Evolutionary conservation across 1,140 invertebrate species (phyloP), one percentile per base, ranked within the genome.

Genomic region (Fopius arisanus): DNA sequence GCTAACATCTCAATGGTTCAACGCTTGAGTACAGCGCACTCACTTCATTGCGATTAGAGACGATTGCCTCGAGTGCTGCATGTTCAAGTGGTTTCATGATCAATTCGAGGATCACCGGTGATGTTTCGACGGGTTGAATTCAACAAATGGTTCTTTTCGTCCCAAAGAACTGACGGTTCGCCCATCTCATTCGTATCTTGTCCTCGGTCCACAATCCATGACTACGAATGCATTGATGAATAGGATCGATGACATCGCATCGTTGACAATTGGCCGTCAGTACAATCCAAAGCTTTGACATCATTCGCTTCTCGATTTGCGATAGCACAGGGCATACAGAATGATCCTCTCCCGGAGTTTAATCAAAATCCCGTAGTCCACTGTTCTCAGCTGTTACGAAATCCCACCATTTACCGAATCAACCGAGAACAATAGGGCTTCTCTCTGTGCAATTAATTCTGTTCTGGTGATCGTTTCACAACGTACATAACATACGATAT

Each of bases 1-100:
- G 82, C 81, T 80, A 83, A 83, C 83, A 81, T 80, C 80, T 81
- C 78, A 74, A 78, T 73, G 70, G 72, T 48, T 70, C 79, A 82
- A 80, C 77, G 69, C 23, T 16, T 62, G 51, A 69, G 48, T 29
- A 26, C 2, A 54, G 16, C 16, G 28, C 26, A 23, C 28, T 68
- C 37, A 23, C 43, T 51, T 54, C 40, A 37, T 31, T 51, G 23
- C 71, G 33, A 68, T 40, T 63, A 77, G 67, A 78, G 75, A 73
- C 76, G 79, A 82, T 78, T 79, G 73, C 76, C 75, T 78, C 71
- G 75, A 82, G 77, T 79, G 78, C 48, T 71, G 43, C 43, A 62
- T 67, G 68, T 63, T 43, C 33, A 59, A 70, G 74, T 71, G 51
- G 59, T 68, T 73, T 78, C 71, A 73, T 67, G 63, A 73, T 80